Base-by-base conservation (phyloP, 2,797 vertebrate genomes). In the Gallinago solitaria region DNA sequence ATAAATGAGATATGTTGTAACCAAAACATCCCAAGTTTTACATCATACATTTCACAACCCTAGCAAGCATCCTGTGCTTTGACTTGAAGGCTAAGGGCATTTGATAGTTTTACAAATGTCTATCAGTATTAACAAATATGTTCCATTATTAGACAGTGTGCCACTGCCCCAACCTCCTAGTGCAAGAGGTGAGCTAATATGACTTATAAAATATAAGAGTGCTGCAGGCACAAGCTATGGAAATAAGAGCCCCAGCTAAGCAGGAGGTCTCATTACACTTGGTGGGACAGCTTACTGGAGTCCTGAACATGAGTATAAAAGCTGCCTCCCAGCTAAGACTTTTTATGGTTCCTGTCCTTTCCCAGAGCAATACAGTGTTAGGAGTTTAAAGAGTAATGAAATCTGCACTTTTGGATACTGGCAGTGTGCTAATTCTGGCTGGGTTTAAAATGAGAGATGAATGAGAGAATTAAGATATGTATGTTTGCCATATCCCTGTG, bases 1-100 rank as follows among this genome's bases (percentile, higher is more conserved):
- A 98, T 97, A 97, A 98, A 97, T 96, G 96, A 96, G 94, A 96
- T 96, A 97, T 95, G 94, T 96, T 87, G 94, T 95, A 97, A 96
- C 73, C 93, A 53, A 98, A 97, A 97, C 90, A 97, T 94, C 94
- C 94, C 78, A 41, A 89, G 92, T 97, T 97, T 97, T 97, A 96
- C 87, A 95, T 97, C 92, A 97, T 96, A 86, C 96, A 75, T 96
- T 97, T 97, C 96, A 90, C 88, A 95, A 94, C 87, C 92, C 76
- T 93, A 87, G 59, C 75, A 85, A 96, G 75, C 88, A 95, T 96
- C 95, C 96, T 91, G 96, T 93, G 80, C 92, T 96, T 91, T 95
- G 95, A 85, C 89, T 96, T 76, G 74, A 77, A 96, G 89, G 83
- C 92, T 54, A 68, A 92, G 93, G 78, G 92, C 89, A 81, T 95